phyloP scores from a whole-genome alignment of 2,888 invertebrate species.

The Lasioglossum marginatum region DNA sequence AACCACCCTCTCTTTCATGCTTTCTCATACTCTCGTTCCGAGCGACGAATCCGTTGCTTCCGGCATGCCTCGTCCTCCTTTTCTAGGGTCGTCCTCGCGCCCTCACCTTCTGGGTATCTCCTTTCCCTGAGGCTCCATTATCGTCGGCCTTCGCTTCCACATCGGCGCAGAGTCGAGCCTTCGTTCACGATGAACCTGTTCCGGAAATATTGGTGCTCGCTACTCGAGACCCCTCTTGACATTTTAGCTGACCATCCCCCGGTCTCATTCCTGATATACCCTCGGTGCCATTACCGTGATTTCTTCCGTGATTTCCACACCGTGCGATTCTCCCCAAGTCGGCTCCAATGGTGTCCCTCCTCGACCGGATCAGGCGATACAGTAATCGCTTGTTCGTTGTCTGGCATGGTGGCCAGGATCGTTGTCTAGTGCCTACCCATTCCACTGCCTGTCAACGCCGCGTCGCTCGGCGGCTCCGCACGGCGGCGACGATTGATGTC shows the following conservation, averaged over 20 bases:
- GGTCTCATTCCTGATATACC: neutral
- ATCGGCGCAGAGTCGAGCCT: constrained; percentile 10
- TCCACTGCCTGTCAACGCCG: too few species aligned
- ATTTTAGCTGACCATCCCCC: constrained; percentile 40
- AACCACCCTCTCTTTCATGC: neutral
- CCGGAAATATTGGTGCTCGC: constrained; percentile 29
- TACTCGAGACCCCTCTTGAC: constrained; percentile 15
- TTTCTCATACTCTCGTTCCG: constrained; percentile 8
- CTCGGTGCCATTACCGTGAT: constrained; percentile 26
- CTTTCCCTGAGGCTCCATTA: constrained; percentile 50
- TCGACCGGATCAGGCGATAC: neutral
- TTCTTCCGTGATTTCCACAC: constrained; percentile 13
- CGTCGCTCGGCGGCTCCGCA: too few species aligned
- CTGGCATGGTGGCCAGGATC: too few species aligned
- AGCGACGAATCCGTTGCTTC: constrained; percentile 50
- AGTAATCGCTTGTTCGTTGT: too few species aligned
- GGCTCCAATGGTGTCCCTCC: constrained; percentile 3
- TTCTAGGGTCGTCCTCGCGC: constrained; percentile 16
- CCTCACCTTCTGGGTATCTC: constrained; percentile 19
- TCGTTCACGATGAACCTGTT: constrained; percentile 43
- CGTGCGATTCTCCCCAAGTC: neutral
- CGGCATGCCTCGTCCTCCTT: constrained; percentile 49
- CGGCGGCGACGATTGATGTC: too few species aligned
- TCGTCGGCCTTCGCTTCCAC: constrained; percentile 32
- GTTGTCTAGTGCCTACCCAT: too few species aligned